A percentile compares a stretch with the other conserved stretches of the same genome.
Evolutionary conservation across 2,113 vertebrate species (phyloP).

Genomic region (Mustela nigripes): DNA sequence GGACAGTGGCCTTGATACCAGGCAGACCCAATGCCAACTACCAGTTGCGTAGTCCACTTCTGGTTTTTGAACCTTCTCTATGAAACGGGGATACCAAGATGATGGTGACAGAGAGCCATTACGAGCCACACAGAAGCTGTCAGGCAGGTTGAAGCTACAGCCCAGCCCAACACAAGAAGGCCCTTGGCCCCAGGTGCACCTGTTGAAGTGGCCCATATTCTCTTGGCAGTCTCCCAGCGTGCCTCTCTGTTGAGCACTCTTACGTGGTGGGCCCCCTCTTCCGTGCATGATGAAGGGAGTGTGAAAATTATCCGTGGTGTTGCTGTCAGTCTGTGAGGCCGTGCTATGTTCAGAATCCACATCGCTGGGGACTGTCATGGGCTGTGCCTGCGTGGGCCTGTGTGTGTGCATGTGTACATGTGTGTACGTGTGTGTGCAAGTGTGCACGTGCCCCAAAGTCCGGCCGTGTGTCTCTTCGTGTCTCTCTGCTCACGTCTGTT

Average conservation of each 20-base stretch:
- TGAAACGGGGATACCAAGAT: not conserved
- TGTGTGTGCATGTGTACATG: not conserved
- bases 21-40: not conserved
- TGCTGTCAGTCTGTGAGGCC: not conserved
- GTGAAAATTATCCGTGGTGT: fast-evolving
- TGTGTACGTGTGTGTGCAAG: too few relatives aligned
- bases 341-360: not conserved
- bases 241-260: not conserved
- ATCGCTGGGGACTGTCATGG: not conserved
- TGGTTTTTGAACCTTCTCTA: not conserved
- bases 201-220: fast-evolving
- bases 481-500: not conserved
- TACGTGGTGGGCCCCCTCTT: not conserved
- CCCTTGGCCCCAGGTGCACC: not conserved
- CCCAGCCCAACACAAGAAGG: fast-evolving
- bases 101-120: fast-evolving
- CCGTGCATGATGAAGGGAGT: not conserved
- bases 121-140: fast-evolving
- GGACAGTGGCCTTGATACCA: not conserved
- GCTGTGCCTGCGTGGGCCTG: not conserved
- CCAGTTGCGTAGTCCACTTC: not conserved
- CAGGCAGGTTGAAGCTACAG: fast-evolving
- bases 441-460: not conserved
- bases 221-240: fast-evolving
- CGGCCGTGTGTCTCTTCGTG: not conserved